Percentiles rank a stretch among this genome's conserved stretches.
Evolutionary conservation across 2,797 vertebrate genomes (phyloP).

Genomic region (Malurus splendens): DNA sequence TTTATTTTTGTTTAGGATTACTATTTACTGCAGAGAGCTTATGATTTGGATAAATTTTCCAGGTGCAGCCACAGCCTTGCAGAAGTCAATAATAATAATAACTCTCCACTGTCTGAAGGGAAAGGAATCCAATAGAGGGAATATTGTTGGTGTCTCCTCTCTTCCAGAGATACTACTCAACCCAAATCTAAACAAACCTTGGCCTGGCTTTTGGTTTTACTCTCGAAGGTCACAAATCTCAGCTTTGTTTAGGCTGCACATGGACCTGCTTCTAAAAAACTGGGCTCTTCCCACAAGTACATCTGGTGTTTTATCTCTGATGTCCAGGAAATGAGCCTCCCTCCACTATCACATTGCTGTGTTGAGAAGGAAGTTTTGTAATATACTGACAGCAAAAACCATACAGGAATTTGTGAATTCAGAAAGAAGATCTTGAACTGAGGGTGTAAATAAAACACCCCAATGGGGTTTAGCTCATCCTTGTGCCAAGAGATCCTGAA

Average conservation of each 20-base stretch:
- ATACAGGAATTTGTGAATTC: neutral
- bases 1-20: neutral
- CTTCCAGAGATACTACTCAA: neutral
- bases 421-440: neutral
- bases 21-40: neutral
- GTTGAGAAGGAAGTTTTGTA: neutral
- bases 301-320: neutral
- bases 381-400: neutral
- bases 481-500: neutral
- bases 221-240: neutral
- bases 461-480: neutral
- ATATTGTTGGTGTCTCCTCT: neutral
- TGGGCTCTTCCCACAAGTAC: neutral
- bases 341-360: neutral
- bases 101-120: neutral
- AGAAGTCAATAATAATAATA: neutral
- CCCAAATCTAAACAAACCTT: neutral
- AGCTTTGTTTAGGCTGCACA: neutral
- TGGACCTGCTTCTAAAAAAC: neutral
- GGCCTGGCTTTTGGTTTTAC: neutral
- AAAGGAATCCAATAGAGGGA: neutral
- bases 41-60: neutral
- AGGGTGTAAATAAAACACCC: neutral
- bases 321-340: neutral
- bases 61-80: neutral